phyloP scores from a whole-genome alignment of 2,888 invertebrate species.

The Eretmocerus hayati region DNA sequence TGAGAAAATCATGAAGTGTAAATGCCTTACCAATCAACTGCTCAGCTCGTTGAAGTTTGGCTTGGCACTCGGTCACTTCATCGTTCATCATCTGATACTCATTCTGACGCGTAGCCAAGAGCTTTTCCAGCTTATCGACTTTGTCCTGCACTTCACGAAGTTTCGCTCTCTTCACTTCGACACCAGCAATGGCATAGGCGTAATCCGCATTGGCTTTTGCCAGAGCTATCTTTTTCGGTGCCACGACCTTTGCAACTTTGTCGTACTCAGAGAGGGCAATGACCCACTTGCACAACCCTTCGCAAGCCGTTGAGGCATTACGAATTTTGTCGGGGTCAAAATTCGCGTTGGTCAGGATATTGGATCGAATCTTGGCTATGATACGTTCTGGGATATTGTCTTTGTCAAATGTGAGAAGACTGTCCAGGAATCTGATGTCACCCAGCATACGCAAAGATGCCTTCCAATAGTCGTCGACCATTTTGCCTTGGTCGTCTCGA shows the following conservation, averaged over 20 bases:
- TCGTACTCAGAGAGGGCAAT: constrained; percentile 92
- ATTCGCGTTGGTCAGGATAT: constrained; percentile 74
- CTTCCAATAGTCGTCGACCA: constrained; percentile 89
- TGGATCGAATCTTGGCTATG: constrained; percentile 76
- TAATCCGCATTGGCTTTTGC: constrained; percentile 79
- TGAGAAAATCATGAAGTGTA: too few relatives aligned
- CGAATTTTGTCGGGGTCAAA: constrained; percentile 89
- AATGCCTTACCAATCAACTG: constrained; percentile 75
- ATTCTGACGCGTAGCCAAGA: constrained; percentile 59
- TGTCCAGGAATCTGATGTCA: constrained; percentile 88
- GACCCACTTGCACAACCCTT: constrained; percentile 91
- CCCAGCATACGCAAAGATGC: constrained; percentile 81
- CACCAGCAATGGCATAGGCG: constrained; percentile 64
- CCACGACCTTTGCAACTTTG: constrained; percentile 83
- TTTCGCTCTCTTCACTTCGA: constrained; percentile 72
- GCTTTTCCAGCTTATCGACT: constrained; percentile 64
- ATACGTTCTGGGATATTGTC: constrained; percentile 82
- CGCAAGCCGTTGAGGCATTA: constrained; percentile 80
- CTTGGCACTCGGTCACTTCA: constrained; percentile 79
- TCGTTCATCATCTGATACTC: constrained; percentile 70
- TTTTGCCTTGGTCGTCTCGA: constrained; percentile 68
- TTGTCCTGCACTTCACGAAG: constrained; percentile 62
- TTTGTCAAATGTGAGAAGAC: constrained; percentile 79
- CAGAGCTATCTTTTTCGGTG: constrained; percentile 86
- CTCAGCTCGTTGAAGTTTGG: constrained; percentile 82